These are phyloP conservation scores for Drosophila triauraria DNA, from an alignment of 1,140 invertebrate species.

Conservation along the genomic window DNA sequence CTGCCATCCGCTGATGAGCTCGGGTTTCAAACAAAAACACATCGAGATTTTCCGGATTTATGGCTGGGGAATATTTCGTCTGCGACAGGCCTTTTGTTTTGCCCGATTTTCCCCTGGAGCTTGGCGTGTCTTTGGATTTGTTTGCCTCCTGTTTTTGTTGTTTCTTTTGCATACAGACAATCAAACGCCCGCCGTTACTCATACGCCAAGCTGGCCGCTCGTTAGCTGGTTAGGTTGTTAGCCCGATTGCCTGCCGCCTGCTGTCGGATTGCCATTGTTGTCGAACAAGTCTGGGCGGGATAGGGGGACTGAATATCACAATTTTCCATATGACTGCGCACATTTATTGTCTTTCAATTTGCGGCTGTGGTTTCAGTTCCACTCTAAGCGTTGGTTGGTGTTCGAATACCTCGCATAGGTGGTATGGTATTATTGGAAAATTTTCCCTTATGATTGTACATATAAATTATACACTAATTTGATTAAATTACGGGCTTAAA, in stretches of 20 bases:
- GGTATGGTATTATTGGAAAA: background rate
- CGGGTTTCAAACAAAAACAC: constrained; percentile 78
- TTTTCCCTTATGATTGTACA: too few species aligned
- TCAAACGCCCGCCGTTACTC: constrained; percentile 68
- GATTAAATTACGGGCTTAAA: background rate
- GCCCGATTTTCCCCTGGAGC: constrained; percentile 7
- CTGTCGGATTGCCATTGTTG: constrained; percentile 35
- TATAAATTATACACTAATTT: background rate
- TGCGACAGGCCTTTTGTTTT: constrained; percentile 64
- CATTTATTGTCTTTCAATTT: constrained; percentile 85
- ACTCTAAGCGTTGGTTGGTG: background rate
- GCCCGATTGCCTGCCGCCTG: constrained; percentile 31
- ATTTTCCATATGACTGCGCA: constrained; percentile 84
- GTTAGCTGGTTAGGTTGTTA: constrained; percentile 76
- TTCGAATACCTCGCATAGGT: constrained; percentile 25
- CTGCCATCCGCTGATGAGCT: constrained; percentile 68
- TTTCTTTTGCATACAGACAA: constrained; percentile 64
- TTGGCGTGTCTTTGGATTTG: constrained; percentile 68
- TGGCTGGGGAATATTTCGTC: constrained; percentile 11
- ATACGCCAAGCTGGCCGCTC: constrained; percentile 77
- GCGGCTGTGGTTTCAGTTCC: constrained; percentile 62
- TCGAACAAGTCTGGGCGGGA: constrained; percentile 49
- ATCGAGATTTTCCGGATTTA: constrained; percentile 77
- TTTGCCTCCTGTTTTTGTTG: constrained; percentile 72
- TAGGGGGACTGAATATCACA: constrained; percentile 72